Base-by-base conservation (phyloP, 1,140 invertebrate genomes). In the Cydia splendana region DNA sequence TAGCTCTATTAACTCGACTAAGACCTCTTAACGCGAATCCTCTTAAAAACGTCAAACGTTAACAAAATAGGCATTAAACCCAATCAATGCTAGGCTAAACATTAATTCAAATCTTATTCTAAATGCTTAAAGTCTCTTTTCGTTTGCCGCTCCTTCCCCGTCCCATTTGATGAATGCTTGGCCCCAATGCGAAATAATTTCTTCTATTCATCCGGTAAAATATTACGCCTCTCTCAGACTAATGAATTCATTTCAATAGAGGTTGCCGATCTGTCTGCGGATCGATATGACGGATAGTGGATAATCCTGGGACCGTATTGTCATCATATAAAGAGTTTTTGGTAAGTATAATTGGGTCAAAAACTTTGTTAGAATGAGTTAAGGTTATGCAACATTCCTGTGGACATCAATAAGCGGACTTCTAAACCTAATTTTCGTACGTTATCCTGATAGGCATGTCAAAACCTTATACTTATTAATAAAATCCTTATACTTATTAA, bases 131-230 rank as follows among this genome's bases (percentile, higher is more conserved):
- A 74, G 77, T 65, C 75, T 13, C 20, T 20, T 73, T 77, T 82
- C 71, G 34, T 24, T 74, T 51, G 76, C n/a, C 15, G 4, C 24
- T 7, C n/a, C 57, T 65, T 80, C 69, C 4, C 18, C 38, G 18
- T 78, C 53, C 75, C 65, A 80, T 82, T 84, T 83, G 78, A 81
- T 81, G 80, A 84, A 82, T 83, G 75, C 62, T 74, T 71, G 48
- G 79, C 78, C 73, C 74, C 78, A 75, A 83, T 69, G 78, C 77
- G 83, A 85, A 85, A 85, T 84, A 81, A 86, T 86, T 85, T 87
- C 84, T 84, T 80, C 84, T 76, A 86, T 88, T 88, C 84, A 86
- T 80, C 78, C 76, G 79, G 83, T 86, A 86, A 87, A 88, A 87
- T 86, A 87, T 87, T 85, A 80, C 83, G 77, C 69, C 75, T 85